phyloP scores from a whole-genome alignment of 2,888 invertebrate species.

The Parnassius orleans region DNA sequence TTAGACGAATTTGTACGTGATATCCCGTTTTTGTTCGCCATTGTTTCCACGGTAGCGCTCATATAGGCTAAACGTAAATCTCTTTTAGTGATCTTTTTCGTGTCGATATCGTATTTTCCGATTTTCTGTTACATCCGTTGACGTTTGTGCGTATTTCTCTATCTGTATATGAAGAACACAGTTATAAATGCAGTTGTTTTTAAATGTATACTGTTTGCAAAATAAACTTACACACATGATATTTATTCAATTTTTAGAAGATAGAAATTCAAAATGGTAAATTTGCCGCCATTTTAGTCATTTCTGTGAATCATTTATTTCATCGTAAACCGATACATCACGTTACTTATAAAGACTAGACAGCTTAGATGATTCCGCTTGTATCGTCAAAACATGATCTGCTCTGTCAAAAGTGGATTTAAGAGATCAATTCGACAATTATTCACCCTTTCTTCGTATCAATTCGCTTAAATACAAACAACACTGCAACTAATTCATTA shows the following conservation, averaged over 20 bases:
- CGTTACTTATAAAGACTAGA: conserved; percentile 2
- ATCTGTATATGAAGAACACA: too few species aligned
- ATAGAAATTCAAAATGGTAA: too few species aligned
- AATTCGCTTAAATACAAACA: not conserved
- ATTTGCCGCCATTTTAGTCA: not conserved
- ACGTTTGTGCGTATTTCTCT: not conserved
- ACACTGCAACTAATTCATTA: too few species aligned
- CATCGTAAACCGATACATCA: conserved; percentile 5
- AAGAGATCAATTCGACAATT: conserved; percentile 54
- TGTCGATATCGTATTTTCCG: conserved; percentile 3
- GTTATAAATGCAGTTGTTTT: too few species aligned
- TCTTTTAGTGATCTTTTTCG: conserved; percentile 27
- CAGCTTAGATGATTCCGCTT: conserved; percentile 29
- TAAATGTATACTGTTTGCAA: too few species aligned
- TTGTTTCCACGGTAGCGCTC: conserved; percentile 20
- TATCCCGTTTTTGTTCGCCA: conserved; percentile 37
- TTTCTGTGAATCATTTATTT: not conserved
- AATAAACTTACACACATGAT: too few species aligned
- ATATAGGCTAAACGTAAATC: conserved; percentile 30
- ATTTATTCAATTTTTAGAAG: too few species aligned
- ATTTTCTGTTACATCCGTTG: not conserved
- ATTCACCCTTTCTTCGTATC: conserved; percentile 66
- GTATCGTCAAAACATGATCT: conserved; percentile 50
- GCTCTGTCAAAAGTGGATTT: conserved; percentile 60
- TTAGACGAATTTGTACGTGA: conserved; percentile 77